Percentiles rank a stretch among this genome's conserved stretches.
Evolutionary conservation across 2,888 invertebrate genomes (phyloP).

Genomic region (Andrena bucephala): DNA sequence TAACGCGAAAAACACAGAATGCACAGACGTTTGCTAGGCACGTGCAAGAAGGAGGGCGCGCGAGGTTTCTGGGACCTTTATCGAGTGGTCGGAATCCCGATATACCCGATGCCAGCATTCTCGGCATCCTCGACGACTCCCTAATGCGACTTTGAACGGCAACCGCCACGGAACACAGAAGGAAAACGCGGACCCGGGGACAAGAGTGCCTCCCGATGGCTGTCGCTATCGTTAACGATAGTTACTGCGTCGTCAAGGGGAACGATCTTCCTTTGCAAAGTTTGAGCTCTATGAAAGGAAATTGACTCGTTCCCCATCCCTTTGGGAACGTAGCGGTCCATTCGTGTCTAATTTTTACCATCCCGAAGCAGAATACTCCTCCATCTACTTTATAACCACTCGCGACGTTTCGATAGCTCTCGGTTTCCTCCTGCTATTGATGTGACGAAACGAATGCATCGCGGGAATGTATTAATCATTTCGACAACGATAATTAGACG

Average conservation of each 20-base stretch:
- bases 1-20: conserved; percentile 2
- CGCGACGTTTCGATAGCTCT: background rate
- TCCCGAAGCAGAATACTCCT: too few relatives aligned
- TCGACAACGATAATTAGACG: conserved; percentile 13
- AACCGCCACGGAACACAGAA: conserved; percentile 2
- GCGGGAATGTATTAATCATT: conserved; percentile 23
- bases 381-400: background rate
- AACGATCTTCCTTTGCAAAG: background rate
- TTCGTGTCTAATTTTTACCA: background rate
- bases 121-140: background rate
- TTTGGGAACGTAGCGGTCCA: too few relatives aligned
- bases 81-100: conserved; percentile 46
- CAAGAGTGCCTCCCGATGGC: conserved; percentile 10
- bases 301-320: background rate
- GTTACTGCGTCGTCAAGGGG: conserved; percentile 18
- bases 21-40: conserved; percentile 21
- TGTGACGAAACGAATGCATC: background rate
- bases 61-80: conserved; percentile 40
- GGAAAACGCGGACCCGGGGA: conserved; percentile 29
- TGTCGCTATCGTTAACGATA: conserved; percentile 42
- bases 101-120: conserved; percentile 39
- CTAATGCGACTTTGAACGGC: conserved; percentile 56
- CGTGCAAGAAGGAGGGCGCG: conserved; percentile 20
- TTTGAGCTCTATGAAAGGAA: background rate
- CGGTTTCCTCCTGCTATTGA: too few relatives aligned